These are phyloP conservation scores for Romanogobio albipinnatus DNA, from an alignment of 2,113 vertebrate species.

Conservation along the genomic window DNA sequence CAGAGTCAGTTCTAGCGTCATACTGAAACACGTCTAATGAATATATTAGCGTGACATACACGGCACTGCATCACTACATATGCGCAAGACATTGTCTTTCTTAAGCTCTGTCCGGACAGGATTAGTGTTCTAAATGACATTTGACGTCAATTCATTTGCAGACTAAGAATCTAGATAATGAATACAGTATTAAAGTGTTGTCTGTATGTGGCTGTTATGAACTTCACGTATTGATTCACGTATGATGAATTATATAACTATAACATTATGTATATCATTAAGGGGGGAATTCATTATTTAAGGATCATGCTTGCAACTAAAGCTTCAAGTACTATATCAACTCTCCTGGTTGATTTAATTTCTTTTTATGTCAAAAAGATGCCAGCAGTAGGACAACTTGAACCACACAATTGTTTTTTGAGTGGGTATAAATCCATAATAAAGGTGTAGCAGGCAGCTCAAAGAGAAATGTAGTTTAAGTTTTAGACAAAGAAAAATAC, in stretches of 20 bases:
- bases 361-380: neutral
- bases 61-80: constrained; percentile 12
- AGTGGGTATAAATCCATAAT: no score
- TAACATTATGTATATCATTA: neutral
- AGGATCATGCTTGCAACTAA: neutral
- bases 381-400: neutral
- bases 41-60: constrained; percentile 10
- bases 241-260: neutral
- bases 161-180: neutral
- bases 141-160: neutral
- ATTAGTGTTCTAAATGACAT: neutral
- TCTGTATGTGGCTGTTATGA: neutral
- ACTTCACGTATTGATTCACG: no score
- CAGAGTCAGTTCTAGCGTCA: neutral
- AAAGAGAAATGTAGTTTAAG: no score
- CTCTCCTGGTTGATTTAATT: neutral
- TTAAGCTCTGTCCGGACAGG: neutral
- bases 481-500: no score
- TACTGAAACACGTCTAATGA: constrained; percentile 5
- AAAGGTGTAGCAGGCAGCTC: no score
- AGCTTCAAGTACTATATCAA: neutral
- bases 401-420: neutral
- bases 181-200: neutral
- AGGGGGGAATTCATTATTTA: neutral
- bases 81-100: neutral